Conservation (phyloP, 2,888 invertebrate species). For the Euzetes globulus region DNA sequence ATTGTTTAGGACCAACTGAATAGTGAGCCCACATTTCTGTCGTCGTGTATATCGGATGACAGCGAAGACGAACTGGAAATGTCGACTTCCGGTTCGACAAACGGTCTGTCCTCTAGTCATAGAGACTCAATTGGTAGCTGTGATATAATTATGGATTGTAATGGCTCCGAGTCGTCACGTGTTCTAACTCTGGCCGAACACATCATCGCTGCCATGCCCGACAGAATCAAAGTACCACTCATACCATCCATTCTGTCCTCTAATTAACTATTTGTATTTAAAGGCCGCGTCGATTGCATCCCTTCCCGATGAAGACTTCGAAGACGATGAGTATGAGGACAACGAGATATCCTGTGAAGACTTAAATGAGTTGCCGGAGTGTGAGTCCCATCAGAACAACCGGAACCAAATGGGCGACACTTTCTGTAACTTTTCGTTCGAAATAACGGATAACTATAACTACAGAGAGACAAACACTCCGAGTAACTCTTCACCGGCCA, state of each 20-base stretch:
- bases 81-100: slow-evolving; percentile 10
- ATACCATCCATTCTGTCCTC: background rate
- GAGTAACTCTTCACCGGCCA: slow-evolving; percentile 71
- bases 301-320: slow-evolving; percentile 27
- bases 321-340: slow-evolving; percentile 15
- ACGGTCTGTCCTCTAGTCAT: slow-evolving; percentile 20
- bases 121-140: slow-evolving; percentile 22
- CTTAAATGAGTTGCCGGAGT: background rate
- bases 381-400: background rate
- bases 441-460: slow-evolving; percentile 46
- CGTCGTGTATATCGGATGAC: background rate
- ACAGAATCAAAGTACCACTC: slow-evolving; percentile 70
- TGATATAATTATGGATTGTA: slow-evolving; percentile 27
- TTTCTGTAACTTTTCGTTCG: slow-evolving; percentile 3
- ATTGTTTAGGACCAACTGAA: slow-evolving; percentile 3
- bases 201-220: slow-evolving; percentile 96
- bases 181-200: slow-evolving; percentile 91
- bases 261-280: background rate
- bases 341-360: slow-evolving; percentile 3
- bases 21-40: background rate
- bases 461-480: slow-evolving; percentile 71
- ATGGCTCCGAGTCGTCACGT: slow-evolving; percentile 48
- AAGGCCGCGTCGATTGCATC: slow-evolving; percentile 16
- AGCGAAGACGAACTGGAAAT: slow-evolving; percentile 27
- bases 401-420: background rate